These are phyloP conservation scores for Leucozona laternaria DNA, from an alignment of 2,888 invertebrate species.

Conservation along the genomic window DNA sequence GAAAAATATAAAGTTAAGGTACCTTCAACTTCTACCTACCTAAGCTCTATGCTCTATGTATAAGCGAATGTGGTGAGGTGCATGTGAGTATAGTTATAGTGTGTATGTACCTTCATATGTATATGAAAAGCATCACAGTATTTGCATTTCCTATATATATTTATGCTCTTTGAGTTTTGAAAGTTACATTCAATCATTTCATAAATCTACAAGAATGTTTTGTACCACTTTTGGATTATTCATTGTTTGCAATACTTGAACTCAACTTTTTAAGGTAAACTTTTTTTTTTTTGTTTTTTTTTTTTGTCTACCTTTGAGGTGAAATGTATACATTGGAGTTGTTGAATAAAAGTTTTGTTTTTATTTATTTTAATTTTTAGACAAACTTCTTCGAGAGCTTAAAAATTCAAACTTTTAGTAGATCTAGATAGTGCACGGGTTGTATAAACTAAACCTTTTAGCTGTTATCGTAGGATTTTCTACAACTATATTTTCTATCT, in stretches of 20 bases:
- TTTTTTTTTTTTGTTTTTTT: neutral
- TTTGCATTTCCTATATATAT: constrained; percentile 17
- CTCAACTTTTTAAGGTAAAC: constrained; percentile 4
- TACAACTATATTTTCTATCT: no score
- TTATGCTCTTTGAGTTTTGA: constrained; percentile 7
- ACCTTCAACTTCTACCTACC: neutral
- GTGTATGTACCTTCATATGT: no score
- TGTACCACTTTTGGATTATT: constrained; percentile 23
- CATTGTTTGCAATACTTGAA: constrained; percentile 15
- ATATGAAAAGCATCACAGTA: neutral
- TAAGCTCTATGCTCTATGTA: neutral
- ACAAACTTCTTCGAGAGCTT: neutral
- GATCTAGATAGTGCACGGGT: neutral
- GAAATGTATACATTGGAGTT: neutral
- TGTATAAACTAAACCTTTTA: neutral
- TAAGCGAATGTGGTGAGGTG: neutral
- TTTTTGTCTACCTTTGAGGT: neutral
- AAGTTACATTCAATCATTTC: constrained; percentile 32
- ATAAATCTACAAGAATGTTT: constrained; percentile 13
- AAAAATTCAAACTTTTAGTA: neutral
- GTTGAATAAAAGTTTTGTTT: neutral
- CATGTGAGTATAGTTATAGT: no score
- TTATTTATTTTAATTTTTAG: neutral
- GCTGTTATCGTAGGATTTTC: no score
- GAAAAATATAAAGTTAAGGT: neutral